Conservation (phyloP, 2,113 vertebrate genomes). For the Forbesichthys agassizii region DNA sequence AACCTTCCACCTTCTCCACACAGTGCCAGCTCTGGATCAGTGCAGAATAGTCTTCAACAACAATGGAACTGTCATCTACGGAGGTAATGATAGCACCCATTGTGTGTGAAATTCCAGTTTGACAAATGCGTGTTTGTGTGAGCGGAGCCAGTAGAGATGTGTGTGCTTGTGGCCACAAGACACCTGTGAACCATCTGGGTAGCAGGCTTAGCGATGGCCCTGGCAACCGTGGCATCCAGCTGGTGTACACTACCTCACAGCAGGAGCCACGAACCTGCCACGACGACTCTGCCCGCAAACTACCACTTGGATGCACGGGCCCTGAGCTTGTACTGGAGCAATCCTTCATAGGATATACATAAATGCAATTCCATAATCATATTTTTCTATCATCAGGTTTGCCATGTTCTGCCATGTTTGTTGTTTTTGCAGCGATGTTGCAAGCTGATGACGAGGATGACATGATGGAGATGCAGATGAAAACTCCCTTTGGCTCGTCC, state of each 20-base stretch:
- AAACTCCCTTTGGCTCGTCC: conserved; percentile 98
- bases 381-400: not conserved
- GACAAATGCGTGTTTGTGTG: conserved; percentile 21
- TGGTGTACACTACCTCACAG: conserved; percentile 49
- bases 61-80: conserved; percentile 97
- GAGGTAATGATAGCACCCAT: conserved; percentile 81
- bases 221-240: conserved; percentile 51
- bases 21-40: conserved; percentile 96
- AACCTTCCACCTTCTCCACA: conserved; percentile 96
- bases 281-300: conserved; percentile 18
- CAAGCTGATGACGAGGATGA: conserved; percentile 98
- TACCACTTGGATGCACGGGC: conserved; percentile 11
- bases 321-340: not conserved
- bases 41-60: conserved; percentile 99
- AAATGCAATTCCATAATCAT: not conserved
- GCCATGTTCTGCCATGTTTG: conserved; percentile 1
- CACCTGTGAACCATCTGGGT: conserved; percentile 53
- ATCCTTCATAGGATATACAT: not conserved
- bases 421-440: conserved; percentile 86
- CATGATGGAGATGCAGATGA: conserved; percentile 96
- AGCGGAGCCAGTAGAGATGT: conserved; percentile 37
- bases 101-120: conserved; percentile 2
- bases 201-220: conserved; percentile 38
- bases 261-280: conserved; percentile 28
- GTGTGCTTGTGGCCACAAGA: conserved; percentile 23